Conservation (phyloP, 2,113 vertebrate genomes). For the Chaenocephalus aceratus region DNA sequence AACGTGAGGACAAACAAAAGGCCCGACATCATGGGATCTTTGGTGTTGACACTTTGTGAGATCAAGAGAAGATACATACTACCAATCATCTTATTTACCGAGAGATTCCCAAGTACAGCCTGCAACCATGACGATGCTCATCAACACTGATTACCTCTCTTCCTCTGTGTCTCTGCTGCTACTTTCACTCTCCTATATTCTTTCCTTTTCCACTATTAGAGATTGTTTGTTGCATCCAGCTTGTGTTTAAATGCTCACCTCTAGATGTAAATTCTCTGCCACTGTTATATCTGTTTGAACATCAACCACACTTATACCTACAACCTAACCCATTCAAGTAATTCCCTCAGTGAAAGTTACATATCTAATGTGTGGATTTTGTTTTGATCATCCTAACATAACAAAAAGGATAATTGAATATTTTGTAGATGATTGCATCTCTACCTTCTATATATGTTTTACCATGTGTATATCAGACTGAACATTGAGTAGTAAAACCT, state of each 20-base stretch:
- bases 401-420: not conserved
- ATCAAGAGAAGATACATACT: not conserved
- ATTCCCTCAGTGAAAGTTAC: not conserved
- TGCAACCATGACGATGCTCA: not conserved
- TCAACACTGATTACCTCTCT: too few relatives aligned
- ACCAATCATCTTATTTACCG: not conserved
- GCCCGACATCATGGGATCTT: not conserved
- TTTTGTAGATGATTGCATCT: not conserved
- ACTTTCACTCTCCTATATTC: too few relatives aligned
- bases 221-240: not conserved
- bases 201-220: too few relatives aligned
- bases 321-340: too few relatives aligned
- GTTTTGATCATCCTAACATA: not conserved
- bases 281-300: not conserved
- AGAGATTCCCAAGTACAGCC: not conserved
- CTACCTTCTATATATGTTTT: too few relatives aligned
- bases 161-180: too few relatives aligned
- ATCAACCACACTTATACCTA: not conserved
- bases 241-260: not conserved
- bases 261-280: not conserved
- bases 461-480: not conserved
- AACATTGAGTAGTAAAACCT: not conserved
- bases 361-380: not conserved
- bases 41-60: slow-evolving; percentile 10
- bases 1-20: not conserved